Conservation (phyloP, 2,113 vertebrate species). For the Lota lota region DNA sequence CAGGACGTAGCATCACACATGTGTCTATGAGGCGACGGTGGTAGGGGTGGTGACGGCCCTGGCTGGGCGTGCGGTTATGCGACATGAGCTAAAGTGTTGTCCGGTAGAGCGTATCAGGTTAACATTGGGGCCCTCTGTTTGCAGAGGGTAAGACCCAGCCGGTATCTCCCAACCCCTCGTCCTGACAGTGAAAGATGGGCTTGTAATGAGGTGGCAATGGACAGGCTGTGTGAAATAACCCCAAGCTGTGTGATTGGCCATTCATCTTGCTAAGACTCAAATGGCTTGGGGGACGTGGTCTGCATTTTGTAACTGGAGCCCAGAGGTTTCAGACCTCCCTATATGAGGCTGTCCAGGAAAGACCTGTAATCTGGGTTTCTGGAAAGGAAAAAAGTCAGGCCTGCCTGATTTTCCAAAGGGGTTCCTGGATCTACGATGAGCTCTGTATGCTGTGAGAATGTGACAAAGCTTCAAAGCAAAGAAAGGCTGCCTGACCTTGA, state of each 20-base stretch:
- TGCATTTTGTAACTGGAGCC: slow-evolving; percentile 62
- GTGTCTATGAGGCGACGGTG: no score
- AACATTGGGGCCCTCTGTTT: slow-evolving; percentile 3
- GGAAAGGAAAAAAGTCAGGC: no score
- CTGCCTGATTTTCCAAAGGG: no score
- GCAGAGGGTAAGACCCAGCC: background rate
- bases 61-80: no score
- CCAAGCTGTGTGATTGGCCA: slow-evolving; percentile 65
- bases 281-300: slow-evolving; percentile 48
- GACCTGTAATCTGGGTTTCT: slow-evolving; percentile 29
- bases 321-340: slow-evolving; percentile 51
- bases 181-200: slow-evolving; percentile 66
- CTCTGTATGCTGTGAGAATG: no score
- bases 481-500: no score
- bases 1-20: no score
- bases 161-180: slow-evolving; percentile 33
- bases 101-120: slow-evolving; percentile 47
- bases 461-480: no score
- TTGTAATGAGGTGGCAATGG: slow-evolving; percentile 69
- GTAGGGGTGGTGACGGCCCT: no score
- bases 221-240: slow-evolving; percentile 67
- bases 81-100: background rate
- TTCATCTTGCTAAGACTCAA: slow-evolving; percentile 63
- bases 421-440: no score
- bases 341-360: slow-evolving; percentile 46